A percentile compares a stretch with the other conserved stretches of the same genome.
phyloP scores from a whole-genome alignment of 2,888 invertebrate species.

The Trachelus troglodyta region DNA sequence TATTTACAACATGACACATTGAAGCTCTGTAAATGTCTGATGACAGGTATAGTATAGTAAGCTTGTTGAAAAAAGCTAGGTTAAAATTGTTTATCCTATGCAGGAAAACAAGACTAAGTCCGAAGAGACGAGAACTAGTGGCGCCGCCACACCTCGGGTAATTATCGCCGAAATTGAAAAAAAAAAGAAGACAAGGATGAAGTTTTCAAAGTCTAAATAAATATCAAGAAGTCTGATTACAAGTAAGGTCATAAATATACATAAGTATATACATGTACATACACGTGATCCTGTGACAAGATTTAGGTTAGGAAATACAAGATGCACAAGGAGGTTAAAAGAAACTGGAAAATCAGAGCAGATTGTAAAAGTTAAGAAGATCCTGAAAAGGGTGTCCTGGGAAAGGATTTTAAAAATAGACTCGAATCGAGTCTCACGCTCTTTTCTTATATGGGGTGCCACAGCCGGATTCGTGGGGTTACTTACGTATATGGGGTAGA shows the following conservation, averaged over 20 bases:
- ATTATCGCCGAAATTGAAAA: neutral
- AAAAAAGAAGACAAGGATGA: neutral
- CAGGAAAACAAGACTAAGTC: neutral
- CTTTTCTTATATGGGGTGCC: neutral
- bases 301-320: neutral
- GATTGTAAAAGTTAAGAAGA: neutral
- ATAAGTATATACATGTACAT: neutral
- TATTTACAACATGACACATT: neutral
- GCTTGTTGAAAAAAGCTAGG: neutral
- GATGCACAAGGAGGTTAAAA: neutral
- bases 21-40: neutral
- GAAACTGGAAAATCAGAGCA: neutral
- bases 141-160: neutral
- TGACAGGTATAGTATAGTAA: neutral
- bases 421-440: neutral
- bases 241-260: neutral
- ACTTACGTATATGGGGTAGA: neutral
- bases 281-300: neutral
- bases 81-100: neutral
- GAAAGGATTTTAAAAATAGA: neutral
- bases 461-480: neutral
- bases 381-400: neutral
- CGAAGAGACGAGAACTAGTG: neutral
- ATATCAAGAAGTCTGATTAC: neutral
- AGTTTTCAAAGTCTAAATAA: neutral